Evolutionary conservation across 2,113 vertebrate species (phyloP), one percentile per base, ranked within the genome.

Genomic region (Porphyrio hochstetteri): DNA sequence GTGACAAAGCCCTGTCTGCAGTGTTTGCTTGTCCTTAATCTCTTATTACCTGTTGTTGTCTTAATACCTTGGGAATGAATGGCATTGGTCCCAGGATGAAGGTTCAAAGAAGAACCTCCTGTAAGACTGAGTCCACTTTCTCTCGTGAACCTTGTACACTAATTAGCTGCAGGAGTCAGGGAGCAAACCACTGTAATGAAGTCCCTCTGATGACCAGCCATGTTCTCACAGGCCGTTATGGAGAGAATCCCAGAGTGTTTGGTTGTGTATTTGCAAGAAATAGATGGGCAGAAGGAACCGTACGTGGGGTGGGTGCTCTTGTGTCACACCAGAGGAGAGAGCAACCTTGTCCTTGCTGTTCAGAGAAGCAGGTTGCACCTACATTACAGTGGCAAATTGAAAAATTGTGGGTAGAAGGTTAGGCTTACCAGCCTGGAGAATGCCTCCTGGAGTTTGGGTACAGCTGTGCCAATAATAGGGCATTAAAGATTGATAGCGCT

Each of bases 381-480:
- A 4, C 75, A 33, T 92, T 75, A 64, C 53, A 38, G 77, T 72
- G 75, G 88, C 92, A 96, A 68, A 88, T 86, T 86, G 88, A 87
- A 84, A 95, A 77, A 48, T 60, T 3, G 0, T 36, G 17, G 46
- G 65, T 60, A 84, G 86, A 90, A 85, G 65, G 79, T 96, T 52
- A 90, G 90, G 31, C 71, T 95, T 95, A 42, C 31, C 72, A 86
- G 87, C 55, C n/a, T 76, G 72, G 44, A 82, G 80, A 71, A 88
- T 75, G 76, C 85, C 82, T 94, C 18, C 61, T 87, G 59, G 88
- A 94, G 79, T 89, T 93, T 74, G 92, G 55, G 52, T 65, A 53
- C 31, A 69, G 65, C 74, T 7, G 5, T 86, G 76, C 75, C 24
- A 5, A 57, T 89, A 95, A 50, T 11, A 87, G 44, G 61, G 35